phyloP scores from a whole-genome alignment of 1,140 invertebrate genomes.

The Drosophila kikkawai region DNA sequence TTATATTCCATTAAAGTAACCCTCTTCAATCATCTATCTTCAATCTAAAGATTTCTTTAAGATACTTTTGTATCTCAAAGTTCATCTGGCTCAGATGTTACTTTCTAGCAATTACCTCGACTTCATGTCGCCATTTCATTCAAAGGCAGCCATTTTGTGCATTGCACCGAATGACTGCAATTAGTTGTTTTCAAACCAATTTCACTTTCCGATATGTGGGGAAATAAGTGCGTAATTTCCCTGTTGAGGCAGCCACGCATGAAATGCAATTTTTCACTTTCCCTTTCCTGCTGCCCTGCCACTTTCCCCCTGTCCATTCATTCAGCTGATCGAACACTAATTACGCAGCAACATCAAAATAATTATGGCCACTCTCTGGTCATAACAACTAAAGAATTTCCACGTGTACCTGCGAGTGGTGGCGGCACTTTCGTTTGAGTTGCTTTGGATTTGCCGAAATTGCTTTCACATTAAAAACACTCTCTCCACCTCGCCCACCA shows the following conservation, averaged over 20 bases:
- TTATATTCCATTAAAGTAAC: no score
- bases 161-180: slow-evolving; percentile 50
- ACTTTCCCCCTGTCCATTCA: slow-evolving; percentile 13
- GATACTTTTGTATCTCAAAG: slow-evolving; percentile 2
- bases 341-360: slow-evolving; percentile 81
- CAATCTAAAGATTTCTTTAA: neutral
- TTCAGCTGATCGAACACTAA: slow-evolving; percentile 75
- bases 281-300: slow-evolving; percentile 50
- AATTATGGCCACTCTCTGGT: slow-evolving; percentile 81
- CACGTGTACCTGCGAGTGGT: slow-evolving; percentile 36
- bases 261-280: slow-evolving; percentile 81
- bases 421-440: slow-evolving; percentile 60
- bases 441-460: slow-evolving; percentile 73
- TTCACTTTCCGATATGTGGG: slow-evolving; percentile 60
- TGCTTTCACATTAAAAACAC: slow-evolving; percentile 84
- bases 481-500: slow-evolving; percentile 46
- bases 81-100: slow-evolving; percentile 2
- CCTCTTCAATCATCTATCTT: no score
- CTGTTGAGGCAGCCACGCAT: slow-evolving; percentile 69
- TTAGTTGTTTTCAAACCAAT: slow-evolving; percentile 58
- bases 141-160: slow-evolving; percentile 41
- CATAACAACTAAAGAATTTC: slow-evolving; percentile 74
- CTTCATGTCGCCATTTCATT: slow-evolving; percentile 4
- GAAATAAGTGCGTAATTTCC: slow-evolving; percentile 78
- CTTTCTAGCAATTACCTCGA: neutral